Conservation (phyloP, 2,113 vertebrate species). For the Hiodon alosoides region DNA sequence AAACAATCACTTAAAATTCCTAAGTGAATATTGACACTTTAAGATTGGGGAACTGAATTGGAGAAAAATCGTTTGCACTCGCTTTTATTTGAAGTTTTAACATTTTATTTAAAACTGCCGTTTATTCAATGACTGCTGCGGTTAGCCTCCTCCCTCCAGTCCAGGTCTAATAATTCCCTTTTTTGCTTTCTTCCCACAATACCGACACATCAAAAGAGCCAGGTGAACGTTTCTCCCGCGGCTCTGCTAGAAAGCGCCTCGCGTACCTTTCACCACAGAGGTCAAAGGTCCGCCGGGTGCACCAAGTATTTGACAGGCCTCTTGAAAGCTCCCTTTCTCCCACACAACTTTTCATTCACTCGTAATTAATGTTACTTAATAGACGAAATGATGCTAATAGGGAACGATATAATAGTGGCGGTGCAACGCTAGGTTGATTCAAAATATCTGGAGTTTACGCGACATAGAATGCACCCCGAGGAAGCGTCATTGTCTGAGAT, state of each 20-base stretch:
- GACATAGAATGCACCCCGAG: no score
- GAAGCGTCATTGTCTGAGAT: not conserved
- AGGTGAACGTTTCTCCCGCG: conserved; percentile 30
- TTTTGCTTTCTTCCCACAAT: not conserved
- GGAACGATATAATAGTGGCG: not conserved
- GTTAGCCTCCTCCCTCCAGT: not conserved
- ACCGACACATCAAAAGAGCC: conserved; percentile 22
- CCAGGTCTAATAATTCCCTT: not conserved
- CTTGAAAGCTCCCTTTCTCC: conserved; percentile 38
- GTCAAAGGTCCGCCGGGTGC: conserved; percentile 37
- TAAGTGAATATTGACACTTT: no score
- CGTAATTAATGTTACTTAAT: conserved; percentile 42
- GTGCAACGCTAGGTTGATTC: no score
- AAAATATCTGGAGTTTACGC: no score
- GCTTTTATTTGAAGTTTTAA: not conserved
- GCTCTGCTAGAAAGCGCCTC: conserved; percentile 16
- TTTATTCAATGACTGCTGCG: conserved; percentile 9
- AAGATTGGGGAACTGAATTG: no score
- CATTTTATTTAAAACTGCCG: not conserved
- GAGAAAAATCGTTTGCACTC: not conserved
- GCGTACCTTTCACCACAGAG: conserved; percentile 34
- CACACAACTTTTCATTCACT: conserved; percentile 29
- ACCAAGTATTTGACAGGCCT: conserved; percentile 34
- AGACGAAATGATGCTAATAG: conserved; percentile 46
- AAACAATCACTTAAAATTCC: no score